A percentile compares a stretch with the other conserved stretches of the same genome.
Evolutionary conservation across 2,113 vertebrate species (phyloP).

Genomic region (Chlamydotis undulata): DNA sequence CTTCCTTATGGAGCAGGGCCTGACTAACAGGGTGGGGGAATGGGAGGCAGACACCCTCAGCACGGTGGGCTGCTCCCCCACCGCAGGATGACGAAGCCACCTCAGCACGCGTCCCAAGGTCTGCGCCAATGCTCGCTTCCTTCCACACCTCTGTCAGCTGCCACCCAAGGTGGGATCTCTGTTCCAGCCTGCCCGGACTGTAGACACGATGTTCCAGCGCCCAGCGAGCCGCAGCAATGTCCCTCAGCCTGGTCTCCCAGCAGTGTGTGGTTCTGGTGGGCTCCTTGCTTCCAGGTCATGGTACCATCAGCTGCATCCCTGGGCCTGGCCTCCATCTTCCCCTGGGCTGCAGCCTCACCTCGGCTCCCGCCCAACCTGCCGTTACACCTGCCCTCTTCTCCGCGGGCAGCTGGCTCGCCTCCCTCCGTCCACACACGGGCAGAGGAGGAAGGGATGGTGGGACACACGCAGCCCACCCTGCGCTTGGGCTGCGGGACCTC

Average conservation of each 20-base stretch:
- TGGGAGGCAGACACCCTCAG: not conserved
- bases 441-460: not conserved
- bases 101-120: not conserved
- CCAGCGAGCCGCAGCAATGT: not conserved
- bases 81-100: not conserved
- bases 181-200: not conserved
- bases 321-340: not conserved
- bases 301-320: not conserved
- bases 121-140: not conserved
- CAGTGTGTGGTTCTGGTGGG: not conserved
- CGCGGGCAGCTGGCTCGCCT: too few species aligned
- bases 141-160: not conserved
- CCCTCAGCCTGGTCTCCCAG: not conserved
- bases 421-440: not conserved
- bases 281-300: not conserved
- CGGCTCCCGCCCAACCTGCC: not conserved
- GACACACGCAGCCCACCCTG: not conserved
- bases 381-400: not conserved
- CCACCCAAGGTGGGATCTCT: not conserved
- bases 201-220: not conserved
- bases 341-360: not conserved
- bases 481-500: not conserved
- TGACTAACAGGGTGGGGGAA: slow-evolving; percentile 12
- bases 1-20: slow-evolving; percentile 50
- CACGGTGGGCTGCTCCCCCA: not conserved